phyloP scores from a whole-genome alignment of 2,113 vertebrate genomes.

The Takifugu flavidus region DNA sequence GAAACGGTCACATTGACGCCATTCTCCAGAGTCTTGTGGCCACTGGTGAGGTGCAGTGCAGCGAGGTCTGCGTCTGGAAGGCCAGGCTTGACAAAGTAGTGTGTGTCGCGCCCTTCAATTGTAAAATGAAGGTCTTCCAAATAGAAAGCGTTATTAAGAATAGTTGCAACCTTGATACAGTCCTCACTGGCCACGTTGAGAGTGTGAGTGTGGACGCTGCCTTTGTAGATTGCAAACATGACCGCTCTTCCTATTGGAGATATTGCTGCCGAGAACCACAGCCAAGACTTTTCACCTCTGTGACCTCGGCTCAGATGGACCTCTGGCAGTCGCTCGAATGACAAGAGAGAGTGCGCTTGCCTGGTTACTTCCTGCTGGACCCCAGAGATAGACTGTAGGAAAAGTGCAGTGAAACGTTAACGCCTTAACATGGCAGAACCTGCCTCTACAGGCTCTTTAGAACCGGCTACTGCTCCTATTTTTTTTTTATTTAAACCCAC shows the following conservation, averaged over 20 bases:
- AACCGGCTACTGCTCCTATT: slow-evolving; percentile 38
- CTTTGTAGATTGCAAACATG: slow-evolving; percentile 94
- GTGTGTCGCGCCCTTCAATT: slow-evolving; percentile 90
- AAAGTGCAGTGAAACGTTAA: slow-evolving; percentile 68
- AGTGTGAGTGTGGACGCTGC: slow-evolving; percentile 89
- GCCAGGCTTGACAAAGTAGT: slow-evolving; percentile 95
- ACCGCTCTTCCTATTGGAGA: slow-evolving; percentile 94
- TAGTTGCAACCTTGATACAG: slow-evolving; percentile 95
- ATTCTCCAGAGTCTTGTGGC: slow-evolving; percentile 91
- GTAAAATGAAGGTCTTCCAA: slow-evolving; percentile 96
- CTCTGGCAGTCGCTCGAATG: slow-evolving; percentile 90
- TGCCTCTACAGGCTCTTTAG: slow-evolving; percentile 55
- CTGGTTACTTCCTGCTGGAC: slow-evolving; percentile 94
- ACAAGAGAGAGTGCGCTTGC: slow-evolving; percentile 91
- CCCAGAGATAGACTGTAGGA: slow-evolving; percentile 90
- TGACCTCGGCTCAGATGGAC: slow-evolving; percentile 82
- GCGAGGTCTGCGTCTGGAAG: slow-evolving; percentile 92
- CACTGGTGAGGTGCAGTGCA: slow-evolving; percentile 88
- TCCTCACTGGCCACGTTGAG: slow-evolving; percentile 96
- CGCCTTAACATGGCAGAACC: slow-evolving; percentile 61
- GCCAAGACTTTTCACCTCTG: slow-evolving; percentile 85
- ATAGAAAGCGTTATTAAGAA: slow-evolving; percentile 95
- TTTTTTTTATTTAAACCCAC: slow-evolving; percentile 49
- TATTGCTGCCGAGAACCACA: slow-evolving; percentile 93
- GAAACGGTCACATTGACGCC: slow-evolving; percentile 95